Conservation (phyloP, 35 echinoderm and acorn worm species). For the Ptychodera flava region DNA sequence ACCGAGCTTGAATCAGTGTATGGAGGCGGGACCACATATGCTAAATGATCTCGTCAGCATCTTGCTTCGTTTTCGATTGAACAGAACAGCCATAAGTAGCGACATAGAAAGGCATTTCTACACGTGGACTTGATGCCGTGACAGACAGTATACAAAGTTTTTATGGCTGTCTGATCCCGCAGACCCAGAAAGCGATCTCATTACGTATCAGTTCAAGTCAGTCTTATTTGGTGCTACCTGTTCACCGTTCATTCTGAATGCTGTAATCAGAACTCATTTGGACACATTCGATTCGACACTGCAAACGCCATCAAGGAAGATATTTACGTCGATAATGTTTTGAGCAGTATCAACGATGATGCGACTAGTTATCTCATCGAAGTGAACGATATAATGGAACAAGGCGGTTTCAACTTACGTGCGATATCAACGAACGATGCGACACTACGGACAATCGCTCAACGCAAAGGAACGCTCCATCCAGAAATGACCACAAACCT, state of each 20-base stretch:
- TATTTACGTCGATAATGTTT: not conserved
- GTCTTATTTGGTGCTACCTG: not conserved
- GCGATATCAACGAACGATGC: not conserved
- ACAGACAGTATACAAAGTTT: not conserved
- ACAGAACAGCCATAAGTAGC: not conserved
- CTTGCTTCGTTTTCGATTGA: not conserved
- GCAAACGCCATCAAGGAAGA: not conserved
- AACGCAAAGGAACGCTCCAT: not conserved
- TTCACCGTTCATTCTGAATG: not conserved
- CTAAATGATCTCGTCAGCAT: not conserved
- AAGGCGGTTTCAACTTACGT: not conserved
- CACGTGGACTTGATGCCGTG: not conserved
- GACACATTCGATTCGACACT: not conserved
- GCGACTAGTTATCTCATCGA: not conserved
- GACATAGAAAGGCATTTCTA: not conserved
- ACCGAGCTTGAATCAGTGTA: not conserved
- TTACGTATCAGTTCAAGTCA: not conserved
- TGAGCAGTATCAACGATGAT: not conserved
- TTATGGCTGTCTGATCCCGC: not conserved
- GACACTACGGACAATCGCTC: not conserved
- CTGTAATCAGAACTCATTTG: not conserved
- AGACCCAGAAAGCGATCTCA: not conserved
- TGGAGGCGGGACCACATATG: not conserved
- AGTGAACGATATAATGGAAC: not conserved
- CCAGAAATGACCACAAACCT: not conserved